Base-by-base conservation (phyloP, 2,113 vertebrate genomes). In the Leucoraja erinaceus region DNA sequence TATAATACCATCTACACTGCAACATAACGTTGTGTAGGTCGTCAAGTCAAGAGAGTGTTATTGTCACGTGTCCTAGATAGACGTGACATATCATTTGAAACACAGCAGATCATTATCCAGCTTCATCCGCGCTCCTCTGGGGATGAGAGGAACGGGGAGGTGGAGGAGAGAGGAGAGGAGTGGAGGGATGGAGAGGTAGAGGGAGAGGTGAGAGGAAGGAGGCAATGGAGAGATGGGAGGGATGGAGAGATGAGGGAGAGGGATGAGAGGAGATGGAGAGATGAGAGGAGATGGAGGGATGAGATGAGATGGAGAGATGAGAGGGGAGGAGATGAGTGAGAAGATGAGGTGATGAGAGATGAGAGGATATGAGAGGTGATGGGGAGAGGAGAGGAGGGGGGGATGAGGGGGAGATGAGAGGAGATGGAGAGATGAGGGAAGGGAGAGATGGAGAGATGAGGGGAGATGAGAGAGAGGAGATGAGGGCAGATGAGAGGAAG, bases 1-100 rank as follows among this genome's bases (percentile, higher is more conserved):
- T n/a, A 28, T 5, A 1, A 9, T 2, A 7, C 4, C 22, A 1
- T 20, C 22, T 6, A 4, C 5, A 4, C 5, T 4, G 25, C 6
- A n/a, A 72, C 14, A 22, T 5, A 12, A 28, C 5, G 28, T 9
- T 5, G 74, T 10, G 75, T 0, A n/a, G 75, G n/a, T 1, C 25
- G 74, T 4, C 6, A n/a, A 28, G 74, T 22, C 28, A n/a, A n/a
- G n/a, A n/a, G n/a, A n/a, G n/a, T n/a, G n/a, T n/a, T n/a, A n/a
- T n/a, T n/a, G n/a, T n/a, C 25, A 28, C 5, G 74, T 7, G 28
- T 22, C 25, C 3, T 6, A 25, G 72, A 75, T 3, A 25, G 28
- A 25, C 20, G 25, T 18, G 20, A n/a, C n/a, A n/a, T n/a, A n/a
- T n/a, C n/a, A n/a, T n/a, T n/a, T n/a, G n/a, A n/a, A n/a, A n/a